phyloP scores from a whole-genome alignment of 2,113 vertebrate genomes.

The Furnarius figulus region DNA sequence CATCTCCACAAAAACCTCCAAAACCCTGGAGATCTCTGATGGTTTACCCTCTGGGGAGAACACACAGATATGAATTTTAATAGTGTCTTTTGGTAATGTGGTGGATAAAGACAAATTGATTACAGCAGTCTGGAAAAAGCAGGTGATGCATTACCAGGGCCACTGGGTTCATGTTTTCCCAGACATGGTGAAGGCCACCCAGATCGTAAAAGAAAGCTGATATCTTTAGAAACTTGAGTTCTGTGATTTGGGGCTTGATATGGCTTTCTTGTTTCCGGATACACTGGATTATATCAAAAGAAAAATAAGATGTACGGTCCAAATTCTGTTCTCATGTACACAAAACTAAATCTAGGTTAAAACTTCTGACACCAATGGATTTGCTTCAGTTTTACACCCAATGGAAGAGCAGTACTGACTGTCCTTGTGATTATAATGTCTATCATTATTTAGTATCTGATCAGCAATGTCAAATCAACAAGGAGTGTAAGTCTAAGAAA shows the following conservation, averaged over 20 bases:
- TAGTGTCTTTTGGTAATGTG: conserved; percentile 57
- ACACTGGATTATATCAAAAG: conserved; percentile 25
- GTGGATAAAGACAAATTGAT: conserved; percentile 66
- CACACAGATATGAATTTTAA: conserved; percentile 62
- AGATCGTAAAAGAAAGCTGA: conserved; percentile 41
- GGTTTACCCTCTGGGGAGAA: conserved; percentile 60
- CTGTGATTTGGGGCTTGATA: conserved; percentile 41
- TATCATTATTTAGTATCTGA: neutral
- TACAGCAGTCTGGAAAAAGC: conserved; percentile 50
- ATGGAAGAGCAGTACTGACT: neutral
- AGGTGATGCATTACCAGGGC: conserved; percentile 59
- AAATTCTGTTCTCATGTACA: conserved; percentile 4
- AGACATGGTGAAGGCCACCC: conserved; percentile 58
- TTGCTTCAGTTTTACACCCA: neutral
- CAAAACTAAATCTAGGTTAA: conserved; percentile 14
- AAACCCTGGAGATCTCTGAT: conserved; percentile 48
- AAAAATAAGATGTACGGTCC: conserved; percentile 12
- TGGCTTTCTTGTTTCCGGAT: conserved; percentile 27
- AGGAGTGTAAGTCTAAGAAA: neutral
- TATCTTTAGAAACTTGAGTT: conserved; percentile 41
- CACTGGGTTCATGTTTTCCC: conserved; percentile 50
- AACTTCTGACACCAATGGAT: neutral
- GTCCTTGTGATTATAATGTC: neutral
- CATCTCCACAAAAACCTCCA: conserved; percentile 39
- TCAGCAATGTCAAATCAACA: neutral